Percentiles rank a stretch among this genome's conserved stretches.
These are phyloP conservation scores for Temnothorax longispinosus DNA, from an alignment of 1,140 invertebrate genomes.

Conservation along the genomic window DNA sequence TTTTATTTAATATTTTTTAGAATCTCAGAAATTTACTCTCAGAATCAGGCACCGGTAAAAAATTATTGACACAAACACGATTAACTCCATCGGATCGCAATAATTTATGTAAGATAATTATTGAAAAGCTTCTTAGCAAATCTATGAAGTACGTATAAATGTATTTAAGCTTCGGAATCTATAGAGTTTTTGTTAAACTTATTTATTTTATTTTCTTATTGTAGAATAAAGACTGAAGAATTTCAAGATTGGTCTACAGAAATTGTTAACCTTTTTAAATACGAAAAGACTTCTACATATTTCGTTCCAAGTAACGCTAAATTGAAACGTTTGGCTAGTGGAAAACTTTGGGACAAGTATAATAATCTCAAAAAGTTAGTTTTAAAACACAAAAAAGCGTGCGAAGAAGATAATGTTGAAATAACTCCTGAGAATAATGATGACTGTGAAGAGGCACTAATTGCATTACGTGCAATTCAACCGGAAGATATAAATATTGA, in stretches of 20 bases:
- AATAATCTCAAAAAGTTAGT: neutral
- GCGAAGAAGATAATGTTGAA: neutral
- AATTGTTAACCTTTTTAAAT: neutral
- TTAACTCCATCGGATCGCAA: neutral
- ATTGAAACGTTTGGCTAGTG: neutral
- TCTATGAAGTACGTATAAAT: neutral
- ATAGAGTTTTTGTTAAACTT: neutral
- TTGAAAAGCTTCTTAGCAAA: constrained; percentile 3
- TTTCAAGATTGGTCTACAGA: neutral
- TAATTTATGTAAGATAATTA: neutral
- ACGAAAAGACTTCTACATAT: neutral
- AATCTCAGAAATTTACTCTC: neutral
- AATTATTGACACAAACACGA: neutral
- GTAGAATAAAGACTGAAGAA: neutral
- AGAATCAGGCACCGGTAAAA: neutral
- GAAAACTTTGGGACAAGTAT: constrained; percentile 24
- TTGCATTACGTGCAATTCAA: constrained; percentile 5
- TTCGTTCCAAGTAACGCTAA: neutral
- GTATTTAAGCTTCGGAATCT: neutral
- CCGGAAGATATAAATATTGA: neutral
- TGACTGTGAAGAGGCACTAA: neutral
- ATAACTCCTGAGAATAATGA: neutral
- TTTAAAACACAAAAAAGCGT: neutral
- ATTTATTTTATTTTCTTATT: neutral
- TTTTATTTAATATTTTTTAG: neutral